Base-by-base conservation (phyloP, 2,113 vertebrate species). In the Natator depressus region DNA sequence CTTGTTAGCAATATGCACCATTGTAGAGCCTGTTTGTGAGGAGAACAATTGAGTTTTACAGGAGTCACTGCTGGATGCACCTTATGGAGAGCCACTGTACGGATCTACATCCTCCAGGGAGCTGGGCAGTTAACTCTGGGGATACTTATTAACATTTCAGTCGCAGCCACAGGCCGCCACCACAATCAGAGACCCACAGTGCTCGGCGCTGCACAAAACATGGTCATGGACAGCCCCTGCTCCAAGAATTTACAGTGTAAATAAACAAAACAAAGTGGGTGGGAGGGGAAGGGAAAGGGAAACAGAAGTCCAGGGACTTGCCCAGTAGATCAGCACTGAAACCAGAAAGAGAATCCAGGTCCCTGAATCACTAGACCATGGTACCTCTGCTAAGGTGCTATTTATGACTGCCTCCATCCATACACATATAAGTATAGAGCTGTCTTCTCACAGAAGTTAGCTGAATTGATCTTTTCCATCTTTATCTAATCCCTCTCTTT, bases 1-100 rank as follows among this genome's bases (percentile, higher is more conserved):
- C 96, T 96, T 85, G 91, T 95, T 88, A 96, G 90, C 53, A 42
- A 53, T 50, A 88, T 72, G n/a, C 62, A 29, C 54, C 59, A 81
- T 46, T 51, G 24, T 69, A 24, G 57, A 38, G 47, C 35, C 20
- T 69, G 12, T 38, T 22, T 29, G 24, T 12, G 49, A 83, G 47
- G 59, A 79, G 65, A 88, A 42, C 46, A 46, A 59, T 59, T 27
- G 22, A 93, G 54, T 42, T 84, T 54, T 80, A 55, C 20, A 72
- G 72, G 57, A 51, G 76, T 83, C 8, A 10, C 76, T 82, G 47
- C 76, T 22, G 75, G 81, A n/a, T 10, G 88, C 55, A 42, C 27
- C 76, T 93, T 80, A 59, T 42, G 10, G 76, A 35, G 57, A 5
- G 38, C 92, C 85, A 72, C 1, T 0, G 35, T 53, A 46, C 50